These are phyloP conservation scores for Lissonota sp. DNA, from an alignment of 2,888 invertebrate genomes.

Conservation along the genomic window DNA sequence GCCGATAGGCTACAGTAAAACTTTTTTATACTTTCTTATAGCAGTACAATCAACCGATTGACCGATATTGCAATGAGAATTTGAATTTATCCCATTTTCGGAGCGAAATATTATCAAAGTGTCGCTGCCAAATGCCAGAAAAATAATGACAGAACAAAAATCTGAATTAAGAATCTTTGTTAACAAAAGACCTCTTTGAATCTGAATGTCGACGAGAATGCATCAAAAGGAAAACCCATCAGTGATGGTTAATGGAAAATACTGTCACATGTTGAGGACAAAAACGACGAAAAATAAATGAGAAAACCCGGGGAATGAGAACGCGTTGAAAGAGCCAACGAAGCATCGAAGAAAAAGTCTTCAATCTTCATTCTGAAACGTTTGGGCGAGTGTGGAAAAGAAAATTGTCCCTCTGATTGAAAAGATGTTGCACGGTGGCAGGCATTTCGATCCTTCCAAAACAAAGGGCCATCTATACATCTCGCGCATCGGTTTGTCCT, in stretches of 20 bases:
- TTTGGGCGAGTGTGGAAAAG: background rate
- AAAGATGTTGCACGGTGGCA: too few relatives aligned
- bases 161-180: slow-evolving; percentile 5
- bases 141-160: background rate
- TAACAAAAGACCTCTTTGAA: slow-evolving; percentile 1
- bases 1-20: background rate
- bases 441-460: too few relatives aligned
- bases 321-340: background rate
- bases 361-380: background rate
- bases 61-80: too few relatives aligned
- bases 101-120: background rate
- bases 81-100: background rate
- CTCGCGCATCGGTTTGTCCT: slow-evolving; percentile 36
- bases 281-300: background rate
- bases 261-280: background rate
- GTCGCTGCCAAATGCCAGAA: background rate
- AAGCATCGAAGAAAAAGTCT: slow-evolving; percentile 16
- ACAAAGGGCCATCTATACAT: background rate
- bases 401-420: background rate
- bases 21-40: too few relatives aligned
- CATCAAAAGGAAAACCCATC: slow-evolving; percentile 69
- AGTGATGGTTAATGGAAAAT: slow-evolving; percentile 6
- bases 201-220: slow-evolving; percentile 58
- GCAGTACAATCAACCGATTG: too few relatives aligned
- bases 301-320: background rate